Evolutionary conservation across 2,888 invertebrate species (phyloP).

Genomic region (Andrena haemorrhoa): DNA sequence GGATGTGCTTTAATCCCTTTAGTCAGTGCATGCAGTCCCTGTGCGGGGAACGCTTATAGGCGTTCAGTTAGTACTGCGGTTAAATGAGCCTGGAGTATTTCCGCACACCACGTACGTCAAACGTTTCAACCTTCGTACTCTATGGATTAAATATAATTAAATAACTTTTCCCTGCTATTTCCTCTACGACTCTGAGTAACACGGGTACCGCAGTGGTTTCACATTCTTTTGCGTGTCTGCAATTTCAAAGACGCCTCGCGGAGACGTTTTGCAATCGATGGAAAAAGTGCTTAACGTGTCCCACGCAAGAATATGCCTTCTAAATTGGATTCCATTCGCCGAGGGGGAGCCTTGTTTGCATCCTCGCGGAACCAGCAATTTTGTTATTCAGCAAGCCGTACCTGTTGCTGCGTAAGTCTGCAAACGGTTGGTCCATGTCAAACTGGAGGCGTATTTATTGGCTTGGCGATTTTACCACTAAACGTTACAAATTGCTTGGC

Average conservation of each 20-base stretch:
- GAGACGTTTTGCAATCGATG: not conserved
- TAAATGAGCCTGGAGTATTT: not conserved
- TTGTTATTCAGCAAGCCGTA: slow-evolving; percentile 29
- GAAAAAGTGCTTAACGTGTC: not conserved
- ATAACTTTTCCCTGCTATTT: not conserved
- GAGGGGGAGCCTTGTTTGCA: not conserved
- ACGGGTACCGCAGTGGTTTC: not conserved
- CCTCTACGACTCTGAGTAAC: not conserved
- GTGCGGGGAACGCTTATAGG: not conserved
- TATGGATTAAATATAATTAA: not conserved
- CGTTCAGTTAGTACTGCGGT: not conserved
- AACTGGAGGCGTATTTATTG: not conserved
- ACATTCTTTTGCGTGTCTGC: not conserved
- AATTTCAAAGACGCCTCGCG: not conserved
- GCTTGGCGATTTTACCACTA: not conserved
- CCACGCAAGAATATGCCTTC: not conserved
- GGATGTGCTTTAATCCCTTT: not conserved
- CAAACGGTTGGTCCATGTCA: not conserved
- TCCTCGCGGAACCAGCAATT: slow-evolving; percentile 17
- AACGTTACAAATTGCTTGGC: not conserved
- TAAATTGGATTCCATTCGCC: not conserved
- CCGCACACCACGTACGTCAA: no score
- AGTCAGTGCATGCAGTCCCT: not conserved
- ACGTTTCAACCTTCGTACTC: no score
- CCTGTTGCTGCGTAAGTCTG: slow-evolving; percentile 41